These are phyloP conservation scores for Mormyrus proboscirostris DNA, from an alignment of 2,797 vertebrate species.

Conservation along the genomic window DNA sequence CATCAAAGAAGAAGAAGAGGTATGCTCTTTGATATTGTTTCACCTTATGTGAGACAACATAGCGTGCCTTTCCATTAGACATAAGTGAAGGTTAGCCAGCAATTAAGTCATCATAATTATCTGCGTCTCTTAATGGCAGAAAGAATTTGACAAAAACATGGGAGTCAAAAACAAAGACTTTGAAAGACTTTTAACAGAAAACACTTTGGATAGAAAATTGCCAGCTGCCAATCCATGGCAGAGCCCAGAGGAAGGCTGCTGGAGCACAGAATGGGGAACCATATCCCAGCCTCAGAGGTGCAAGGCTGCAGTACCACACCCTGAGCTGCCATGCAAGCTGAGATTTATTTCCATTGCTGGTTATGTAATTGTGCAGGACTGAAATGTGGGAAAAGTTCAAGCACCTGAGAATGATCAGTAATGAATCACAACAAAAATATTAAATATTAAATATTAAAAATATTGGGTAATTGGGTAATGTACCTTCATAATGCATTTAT, in stretches of 20 bases:
- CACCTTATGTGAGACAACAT: background rate
- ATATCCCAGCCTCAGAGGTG: background rate
- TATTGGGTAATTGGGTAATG: background rate
- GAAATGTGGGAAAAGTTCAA: background rate
- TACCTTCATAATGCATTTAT: background rate
- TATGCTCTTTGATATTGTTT: constrained; percentile 47
- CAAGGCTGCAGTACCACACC: background rate
- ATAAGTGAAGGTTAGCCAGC: background rate
- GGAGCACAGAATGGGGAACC: background rate
- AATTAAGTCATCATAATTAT: background rate
- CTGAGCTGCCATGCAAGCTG: background rate
- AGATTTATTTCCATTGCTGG: background rate
- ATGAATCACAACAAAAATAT: background rate
- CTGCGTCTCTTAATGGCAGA: background rate
- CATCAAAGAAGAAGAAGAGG: constrained; percentile 81
- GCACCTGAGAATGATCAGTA: background rate
- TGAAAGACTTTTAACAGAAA: background rate
- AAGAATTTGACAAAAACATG: background rate
- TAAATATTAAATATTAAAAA: background rate
- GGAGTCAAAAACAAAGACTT: background rate
- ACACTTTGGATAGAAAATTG: background rate
- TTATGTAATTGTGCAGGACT: background rate
- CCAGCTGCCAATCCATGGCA: background rate
- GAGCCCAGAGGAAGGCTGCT: background rate
- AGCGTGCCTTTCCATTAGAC: background rate